Base-by-base conservation (phyloP, 2,113 vertebrate species). In the Pampusana beccarii region DNA sequence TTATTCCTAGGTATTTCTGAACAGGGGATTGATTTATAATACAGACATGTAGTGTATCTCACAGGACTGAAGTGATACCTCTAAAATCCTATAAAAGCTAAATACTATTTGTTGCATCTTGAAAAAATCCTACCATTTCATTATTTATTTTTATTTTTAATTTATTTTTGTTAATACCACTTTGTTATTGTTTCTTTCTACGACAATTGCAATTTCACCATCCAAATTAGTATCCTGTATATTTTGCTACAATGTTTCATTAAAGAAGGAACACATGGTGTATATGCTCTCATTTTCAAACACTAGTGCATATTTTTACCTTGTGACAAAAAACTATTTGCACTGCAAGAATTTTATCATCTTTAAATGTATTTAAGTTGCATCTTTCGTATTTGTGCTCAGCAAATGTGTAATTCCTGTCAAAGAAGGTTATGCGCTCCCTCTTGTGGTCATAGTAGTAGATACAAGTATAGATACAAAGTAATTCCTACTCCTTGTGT, bases 381-480 rank as follows among this genome's bases (percentile, higher is more conserved):
- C 18, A 15, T 11, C 40, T 87, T 50, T 38, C 34, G 21, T 19
- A 0, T 53, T 82, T 50, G 18, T 48, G 20, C 24, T 8, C 13
- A n/a, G 56, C 34, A 48, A 21, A 24, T 0, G 5, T n/a, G 7
- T 9, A 4, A 13, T 31, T 85, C 19, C 34, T 88, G 57, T 62
- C 54, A 38, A 13, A 40, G 42, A 90, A 62, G 66, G 28, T 88
- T 79, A 4, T 19, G 26, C 29, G 51, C 88, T 84, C 97, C 95
- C 86, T 48, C 96, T 77, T 61, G 81, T 93, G 97, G 92, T 31
- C 29, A 10, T 28, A 56, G 5, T 80, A 40, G 21, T 25, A 48
- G 29, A 1, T n/a, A 23, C 1, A 72, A 44, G 28, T n/a, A 10
- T 0, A 57, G 29, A 7, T 46, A 5, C 2, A 20, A 57, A 18